Percentiles rank a stretch among this genome's conserved stretches.
Conservation (phyloP, 2,113 vertebrate genomes). For the Onychostruthus taczanowskii region DNA sequence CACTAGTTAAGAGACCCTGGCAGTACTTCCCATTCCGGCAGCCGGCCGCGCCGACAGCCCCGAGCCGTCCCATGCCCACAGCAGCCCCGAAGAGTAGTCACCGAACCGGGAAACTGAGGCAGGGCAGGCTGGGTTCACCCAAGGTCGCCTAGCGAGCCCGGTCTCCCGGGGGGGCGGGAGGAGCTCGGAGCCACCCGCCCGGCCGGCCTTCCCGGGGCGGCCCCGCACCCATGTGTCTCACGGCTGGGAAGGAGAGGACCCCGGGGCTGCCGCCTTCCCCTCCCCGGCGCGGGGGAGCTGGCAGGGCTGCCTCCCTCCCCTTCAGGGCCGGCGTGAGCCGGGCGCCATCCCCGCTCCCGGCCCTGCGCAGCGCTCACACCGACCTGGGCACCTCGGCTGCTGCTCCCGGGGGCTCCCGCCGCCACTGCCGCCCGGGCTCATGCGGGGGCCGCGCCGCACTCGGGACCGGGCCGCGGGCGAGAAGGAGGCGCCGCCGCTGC, state of each 20-base stretch:
- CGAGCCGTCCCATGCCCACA: neutral
- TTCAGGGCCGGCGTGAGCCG: neutral
- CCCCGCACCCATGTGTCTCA: neutral
- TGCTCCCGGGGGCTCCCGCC: slow-evolving; percentile 24
- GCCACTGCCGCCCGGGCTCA: slow-evolving; percentile 65
- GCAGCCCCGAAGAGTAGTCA: neutral
- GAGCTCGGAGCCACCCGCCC: neutral
- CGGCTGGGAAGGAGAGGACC: neutral
- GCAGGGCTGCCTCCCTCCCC: neutral
- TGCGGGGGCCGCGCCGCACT: slow-evolving; percentile 63
- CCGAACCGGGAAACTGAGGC: neutral
- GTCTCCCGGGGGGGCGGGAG: neutral
- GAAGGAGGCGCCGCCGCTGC: neutral
- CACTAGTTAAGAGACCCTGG: neutral
- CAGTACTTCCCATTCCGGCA: neutral
- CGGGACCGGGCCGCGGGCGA: slow-evolving; percentile 40
- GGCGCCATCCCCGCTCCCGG: neutral
- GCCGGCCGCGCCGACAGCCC: neutral
- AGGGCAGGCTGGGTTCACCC: neutral
- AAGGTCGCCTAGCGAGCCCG: neutral
- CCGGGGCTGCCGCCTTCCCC: neutral
- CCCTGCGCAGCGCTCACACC: neutral
- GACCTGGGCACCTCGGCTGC: slow-evolving; percentile 53
- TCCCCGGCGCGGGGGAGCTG: neutral
- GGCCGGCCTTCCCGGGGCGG: neutral